Base-by-base conservation (phyloP, 2,888 invertebrate species). In the Tineola bisselliella region DNA sequence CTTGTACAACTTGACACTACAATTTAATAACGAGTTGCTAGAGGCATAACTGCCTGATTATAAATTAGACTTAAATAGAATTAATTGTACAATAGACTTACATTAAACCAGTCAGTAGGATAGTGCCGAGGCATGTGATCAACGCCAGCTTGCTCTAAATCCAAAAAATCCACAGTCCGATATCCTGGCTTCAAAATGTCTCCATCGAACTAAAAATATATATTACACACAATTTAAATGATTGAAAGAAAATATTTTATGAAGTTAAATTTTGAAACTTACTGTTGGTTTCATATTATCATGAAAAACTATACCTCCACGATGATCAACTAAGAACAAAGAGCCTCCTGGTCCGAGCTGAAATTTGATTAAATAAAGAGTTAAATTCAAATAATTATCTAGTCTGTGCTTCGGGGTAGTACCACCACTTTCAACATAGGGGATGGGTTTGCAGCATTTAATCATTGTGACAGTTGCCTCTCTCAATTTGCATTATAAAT, bases 161-260 rank as follows among this genome's bases (percentile, higher is more conserved):
- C 84, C n/a, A 87, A 65, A 61, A 87, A 70, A 64, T 87, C 87
- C 10, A 87, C 81, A 0, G 87, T 84, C 2, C 87, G 75, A 64
- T 86, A 87, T 3, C 87, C 87, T 13, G 87, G 86, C 65, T 81
- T 82, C 44, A 87, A 65, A 44, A 87, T 77, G 61, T 84, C 80
- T 1, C 83, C 84, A 33, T 86, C 82, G 61, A 87, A 84, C 87
- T 86, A 72, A 57, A 52, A 56, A 48, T 3, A 48, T n/a, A 44
- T n/a, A n/a, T n/a, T n/a, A n/a, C n/a, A n/a, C n/a, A 6, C 25
- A 25, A 6, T 4, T 25, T 6, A 25, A 25, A 25, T 25, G 2
- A 6, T 2, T 2, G 6, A 4, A 25, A 25, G 6, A 4, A 6
- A 25, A 25, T 25, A 6, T 25, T 6, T 3, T 38, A 38, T 38